A percentile compares a stretch with the other conserved stretches of the same genome.
phyloP scores from a whole-genome alignment of 92 coral and sea anemone genomes.

The Pocillopora grandis region DNA sequence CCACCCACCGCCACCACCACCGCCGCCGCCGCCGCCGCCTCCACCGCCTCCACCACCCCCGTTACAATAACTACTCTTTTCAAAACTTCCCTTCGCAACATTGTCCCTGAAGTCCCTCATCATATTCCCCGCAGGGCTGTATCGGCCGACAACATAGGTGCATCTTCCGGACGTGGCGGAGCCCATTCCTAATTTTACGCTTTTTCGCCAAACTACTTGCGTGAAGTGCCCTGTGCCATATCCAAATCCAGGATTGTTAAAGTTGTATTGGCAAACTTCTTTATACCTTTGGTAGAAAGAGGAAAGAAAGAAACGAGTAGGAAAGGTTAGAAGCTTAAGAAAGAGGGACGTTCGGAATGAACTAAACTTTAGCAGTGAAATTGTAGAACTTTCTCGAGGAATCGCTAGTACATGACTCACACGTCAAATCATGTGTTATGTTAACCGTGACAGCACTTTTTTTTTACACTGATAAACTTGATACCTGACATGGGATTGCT shows the following conservation, averaged over 20 bases:
- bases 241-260: constrained; percentile 34
- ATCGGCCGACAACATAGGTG: constrained; percentile 54
- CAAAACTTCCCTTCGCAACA: constrained; percentile 68
- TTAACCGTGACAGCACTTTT: too few species aligned
- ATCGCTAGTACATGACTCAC: too few species aligned
- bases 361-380: neutral
- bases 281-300: constrained; percentile 35
- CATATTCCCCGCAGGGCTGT: constrained; percentile 49
- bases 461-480: too few species aligned
- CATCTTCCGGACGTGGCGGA: constrained; percentile 33
- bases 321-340: neutral
- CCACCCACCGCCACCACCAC: constrained; percentile 9
- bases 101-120: constrained; percentile 48
- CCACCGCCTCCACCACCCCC: constrained; percentile 15
- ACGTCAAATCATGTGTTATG: too few species aligned
- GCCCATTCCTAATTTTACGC: constrained; percentile 53
- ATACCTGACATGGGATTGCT: too few species aligned
- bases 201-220: constrained; percentile 58
- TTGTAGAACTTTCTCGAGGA: too few species aligned
- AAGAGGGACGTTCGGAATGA: neutral
- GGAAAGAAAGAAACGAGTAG: neutral
- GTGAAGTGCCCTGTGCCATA: constrained; percentile 56
- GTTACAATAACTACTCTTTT: constrained; percentile 32
- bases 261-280: constrained; percentile 51
- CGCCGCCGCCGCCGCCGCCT: neutral